Evolutionary conservation across 2,888 invertebrate species (phyloP).

Genomic region (Phlogophora meticulosa): DNA sequence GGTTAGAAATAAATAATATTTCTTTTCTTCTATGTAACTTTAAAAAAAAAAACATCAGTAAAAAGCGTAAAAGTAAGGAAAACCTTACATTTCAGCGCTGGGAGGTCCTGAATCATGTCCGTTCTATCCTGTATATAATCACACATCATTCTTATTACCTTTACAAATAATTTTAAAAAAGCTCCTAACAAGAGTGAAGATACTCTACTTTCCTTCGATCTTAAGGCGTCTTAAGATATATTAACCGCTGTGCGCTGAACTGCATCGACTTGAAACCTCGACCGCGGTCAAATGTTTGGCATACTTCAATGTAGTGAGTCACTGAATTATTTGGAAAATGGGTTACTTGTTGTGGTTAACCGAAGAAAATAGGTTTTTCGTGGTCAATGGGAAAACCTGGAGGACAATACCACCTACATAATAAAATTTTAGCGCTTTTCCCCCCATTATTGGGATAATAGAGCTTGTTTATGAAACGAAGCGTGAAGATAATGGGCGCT

Average conservation of each 20-base stretch:
- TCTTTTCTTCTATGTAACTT: no score
- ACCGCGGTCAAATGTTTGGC: conserved; percentile 2
- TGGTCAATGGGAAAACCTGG: background rate
- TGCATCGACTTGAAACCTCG: conserved; percentile 24
- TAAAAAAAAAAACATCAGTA: no score
- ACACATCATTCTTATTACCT: no score
- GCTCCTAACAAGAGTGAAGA: no score
- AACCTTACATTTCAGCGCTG: no score
- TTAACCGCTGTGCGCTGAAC: conserved; percentile 16
- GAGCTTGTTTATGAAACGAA: conserved; percentile 27
- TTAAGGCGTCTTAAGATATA: background rate
- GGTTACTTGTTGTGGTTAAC: conserved; percentile 16
- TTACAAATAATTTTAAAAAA: no score
- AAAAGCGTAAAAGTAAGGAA: no score
- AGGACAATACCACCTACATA: background rate
- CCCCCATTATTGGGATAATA: conserved; percentile 12
- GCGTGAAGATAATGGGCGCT: conserved; percentile 21
- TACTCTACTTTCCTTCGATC: background rate
- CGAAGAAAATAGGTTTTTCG: conserved; percentile 6
- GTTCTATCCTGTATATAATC: no score
- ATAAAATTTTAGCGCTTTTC: background rate
- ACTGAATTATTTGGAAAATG: conserved; percentile 14
- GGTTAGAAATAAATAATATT: no score
- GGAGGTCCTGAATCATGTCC: no score
- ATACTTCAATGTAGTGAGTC: conserved; percentile 15